Conservation (phyloP, 2,113 vertebrate genomes). For the Aleadryas rufinucha region DNA sequence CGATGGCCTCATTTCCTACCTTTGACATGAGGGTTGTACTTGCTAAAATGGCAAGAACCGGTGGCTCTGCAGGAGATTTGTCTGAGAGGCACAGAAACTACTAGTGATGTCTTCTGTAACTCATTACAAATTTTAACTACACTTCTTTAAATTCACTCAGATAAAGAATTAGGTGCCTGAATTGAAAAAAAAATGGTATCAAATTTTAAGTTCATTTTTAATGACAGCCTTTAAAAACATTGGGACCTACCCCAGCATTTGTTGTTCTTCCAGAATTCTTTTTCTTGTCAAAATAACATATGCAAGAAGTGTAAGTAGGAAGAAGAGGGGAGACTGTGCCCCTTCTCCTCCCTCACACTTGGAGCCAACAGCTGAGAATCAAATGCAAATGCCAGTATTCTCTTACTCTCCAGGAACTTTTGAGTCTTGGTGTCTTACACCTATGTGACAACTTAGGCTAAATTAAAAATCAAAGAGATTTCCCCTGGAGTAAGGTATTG, state of each 20-base stretch:
- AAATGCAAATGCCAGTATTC: conserved; percentile 9
- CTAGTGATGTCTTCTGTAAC: neutral
- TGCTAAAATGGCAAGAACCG: neutral
- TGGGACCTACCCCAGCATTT: neutral
- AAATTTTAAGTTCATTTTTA: neutral
- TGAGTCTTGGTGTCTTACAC: conserved; percentile 34
- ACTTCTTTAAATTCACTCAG: neutral
- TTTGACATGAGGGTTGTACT: neutral
- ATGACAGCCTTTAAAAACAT: neutral
- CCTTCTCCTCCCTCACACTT: neutral
- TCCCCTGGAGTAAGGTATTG: conserved; percentile 2
- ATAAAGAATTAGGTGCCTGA: neutral
- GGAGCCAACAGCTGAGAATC: neutral
- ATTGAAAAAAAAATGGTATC: neutral
- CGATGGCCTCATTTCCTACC: neutral
- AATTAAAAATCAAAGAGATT: conserved; percentile 49
- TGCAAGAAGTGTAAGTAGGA: neutral
- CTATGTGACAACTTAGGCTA: conserved; percentile 34
- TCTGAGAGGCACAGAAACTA: neutral
- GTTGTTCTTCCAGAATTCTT: neutral
- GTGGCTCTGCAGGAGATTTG: neutral
- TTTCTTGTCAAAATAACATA: neutral
- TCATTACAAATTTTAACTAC: neutral
- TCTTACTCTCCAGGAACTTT: conserved; percentile 23
- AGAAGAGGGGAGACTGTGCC: neutral